Evolutionary conservation across 2,888 invertebrate species (phyloP), one percentile per base, ranked within the genome.

Genomic region (Drosophila recens): DNA sequence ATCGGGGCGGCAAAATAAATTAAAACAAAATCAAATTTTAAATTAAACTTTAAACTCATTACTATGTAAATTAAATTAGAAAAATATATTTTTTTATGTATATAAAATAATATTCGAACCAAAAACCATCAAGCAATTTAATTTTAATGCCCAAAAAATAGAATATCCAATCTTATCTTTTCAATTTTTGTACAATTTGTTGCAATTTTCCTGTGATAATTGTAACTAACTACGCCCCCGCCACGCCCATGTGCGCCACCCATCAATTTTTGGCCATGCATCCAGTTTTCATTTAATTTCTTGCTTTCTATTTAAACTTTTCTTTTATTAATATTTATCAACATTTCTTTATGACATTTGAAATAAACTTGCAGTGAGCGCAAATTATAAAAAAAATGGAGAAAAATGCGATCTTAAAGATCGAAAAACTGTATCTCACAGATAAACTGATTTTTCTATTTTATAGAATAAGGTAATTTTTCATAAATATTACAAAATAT

Each of bases 201-300:
- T 48, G 3, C 13, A 20, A 3, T 17, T 10, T 17, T 42, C 0
- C 10, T 15, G 40, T 40, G 15, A 6, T 4, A 27, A 27, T 5
- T 5, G 5, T 27, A 45, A 15, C 17, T 43, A 40, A 34, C 30
- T 42, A 13, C 34, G 38, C 15, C 11, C 38, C 51, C 27, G 11
- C 30, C 17, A 5, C 27, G 23, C 23, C 23, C 23, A 23, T 5
- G 5, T 27, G 0, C 54, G 15, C 8, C 33, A 2, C 43, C 59
- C 69, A 64, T 20, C 48, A 59, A 67, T 65, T 77, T 67, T 56
- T 70, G 67, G 51, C 66, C 64, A 58, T 72, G 72, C 76, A 82
- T 64, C 30, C 27, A 64, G 34, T 70, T 20, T 54, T 63, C 20
- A 38, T 61, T 27, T 34, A 59, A 30, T 51, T 59, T 46, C 42